phyloP scores from a whole-genome alignment of 2,113 vertebrate species.

The Lynx canadensis region DNA sequence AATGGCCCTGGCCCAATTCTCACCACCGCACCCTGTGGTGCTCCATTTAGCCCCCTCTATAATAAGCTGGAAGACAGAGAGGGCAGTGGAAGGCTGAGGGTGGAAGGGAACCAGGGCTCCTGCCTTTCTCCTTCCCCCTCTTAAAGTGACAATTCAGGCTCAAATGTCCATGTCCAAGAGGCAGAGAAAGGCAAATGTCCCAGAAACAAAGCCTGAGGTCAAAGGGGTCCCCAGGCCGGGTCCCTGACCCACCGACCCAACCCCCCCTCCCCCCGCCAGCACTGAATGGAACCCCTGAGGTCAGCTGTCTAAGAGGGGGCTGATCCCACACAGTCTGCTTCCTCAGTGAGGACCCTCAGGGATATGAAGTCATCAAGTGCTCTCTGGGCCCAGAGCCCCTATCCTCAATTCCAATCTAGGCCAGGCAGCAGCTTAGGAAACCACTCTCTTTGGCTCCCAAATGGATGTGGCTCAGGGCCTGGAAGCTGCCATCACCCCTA shows the following conservation, averaged over 20 bases:
- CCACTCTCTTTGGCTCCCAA: not conserved
- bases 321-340: not conserved
- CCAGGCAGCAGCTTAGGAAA: not conserved
- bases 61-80: not conserved
- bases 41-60: not conserved
- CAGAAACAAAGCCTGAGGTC: not conserved
- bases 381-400: not conserved
- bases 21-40: not conserved
- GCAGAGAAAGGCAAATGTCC: not conserved
- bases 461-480: not conserved
- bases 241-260: not conserved
- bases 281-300: not conserved
- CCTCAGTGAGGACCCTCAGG: not conserved
- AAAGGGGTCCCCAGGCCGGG: not conserved
- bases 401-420: not conserved
- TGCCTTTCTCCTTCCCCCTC: not conserved
- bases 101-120: too few relatives aligned
- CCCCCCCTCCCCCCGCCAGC: not conserved
- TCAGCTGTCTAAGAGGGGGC: not conserved
- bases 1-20: not conserved
- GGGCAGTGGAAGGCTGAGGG: not conserved
- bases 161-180: not conserved
- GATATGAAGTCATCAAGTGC: not conserved
- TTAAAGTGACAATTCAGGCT: not conserved
- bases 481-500: not conserved